phyloP scores from a whole-genome alignment of 2,113 vertebrate species.

The Phylloscopus whistleri region DNA sequence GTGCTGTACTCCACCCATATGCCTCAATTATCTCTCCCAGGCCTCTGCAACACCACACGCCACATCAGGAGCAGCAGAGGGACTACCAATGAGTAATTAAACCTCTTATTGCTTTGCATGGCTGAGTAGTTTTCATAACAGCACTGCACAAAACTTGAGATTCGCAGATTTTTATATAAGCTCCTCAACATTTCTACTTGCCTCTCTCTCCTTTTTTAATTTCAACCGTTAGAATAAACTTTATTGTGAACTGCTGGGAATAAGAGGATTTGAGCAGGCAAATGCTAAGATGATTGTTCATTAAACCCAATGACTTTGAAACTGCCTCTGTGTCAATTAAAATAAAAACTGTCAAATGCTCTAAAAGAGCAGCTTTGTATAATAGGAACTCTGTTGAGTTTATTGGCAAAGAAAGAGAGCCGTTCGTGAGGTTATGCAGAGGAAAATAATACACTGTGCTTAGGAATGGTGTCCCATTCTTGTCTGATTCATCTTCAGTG shows the following conservation, averaged over 20 bases:
- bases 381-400: constrained; percentile 48
- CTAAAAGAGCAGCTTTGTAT: constrained; percentile 36
- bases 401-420: constrained; percentile 28
- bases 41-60: constrained; percentile 28
- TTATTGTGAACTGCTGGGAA: constrained; percentile 48
- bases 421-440: neutral
- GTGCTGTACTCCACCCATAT: constrained; percentile 22
- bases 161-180: constrained; percentile 46
- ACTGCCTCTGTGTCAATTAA: constrained; percentile 54
- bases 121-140: constrained; percentile 52
- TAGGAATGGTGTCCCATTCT: neutral
- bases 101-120: constrained; percentile 37
- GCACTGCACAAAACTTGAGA: constrained; percentile 22
- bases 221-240: constrained; percentile 53
- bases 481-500: neutral
- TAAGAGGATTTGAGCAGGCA: constrained; percentile 31
- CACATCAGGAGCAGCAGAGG: constrained; percentile 42
- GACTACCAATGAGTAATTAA: constrained; percentile 27
- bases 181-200: constrained; percentile 45
- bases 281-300: constrained; percentile 61
- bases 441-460: neutral
- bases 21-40: constrained; percentile 63
- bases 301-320: constrained; percentile 59
- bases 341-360: constrained; percentile 65
- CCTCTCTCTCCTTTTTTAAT: constrained; percentile 58